Base-by-base conservation (phyloP, 2,113 vertebrate species). In the Lepidothrix coronata region DNA sequence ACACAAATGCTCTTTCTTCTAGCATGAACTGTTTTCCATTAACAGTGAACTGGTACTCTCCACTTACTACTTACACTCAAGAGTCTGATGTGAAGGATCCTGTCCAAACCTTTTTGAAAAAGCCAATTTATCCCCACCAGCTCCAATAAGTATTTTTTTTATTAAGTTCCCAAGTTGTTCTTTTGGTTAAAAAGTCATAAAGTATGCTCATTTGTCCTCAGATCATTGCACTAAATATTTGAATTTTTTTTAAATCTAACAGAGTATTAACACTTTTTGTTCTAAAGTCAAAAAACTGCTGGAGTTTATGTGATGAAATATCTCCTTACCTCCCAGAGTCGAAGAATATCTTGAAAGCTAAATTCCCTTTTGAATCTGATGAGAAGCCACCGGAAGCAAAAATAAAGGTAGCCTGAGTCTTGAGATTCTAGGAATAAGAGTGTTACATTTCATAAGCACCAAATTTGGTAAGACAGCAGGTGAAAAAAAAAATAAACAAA, bases 311-410 rank as follows among this genome's bases (percentile, higher is more conserved):
- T 39, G 52, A 89, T 37, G 39, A 55, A 82, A 10, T 68, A 94
- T 19, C 46, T 95, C 93, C 98, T 98, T 96, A 99, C 99, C 99
- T 99, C 99, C 99, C 99, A 99, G 61, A 99, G 98, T 57, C 99
- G 98, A 89, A 99, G 98, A 93, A 99, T 99, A 89, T 99, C 99
- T 97, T 98, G 98, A 98, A 99, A 99, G 96, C 98, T 98, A 88
- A 99, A 99, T 95, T 99, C 99, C 92, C 99, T 98, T 98, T 99
- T 99, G 93, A 99, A 99, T 96, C 98, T 98, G 97, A 99, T 99
- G 96, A 99, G 97, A 95, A 99, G 97, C 99, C 99, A 99, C 43
- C 99, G 99, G 97, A 99, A 99, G 96, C 99, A 99, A 98, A 99
- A 99, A 89, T 99, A 99, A 54, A 99, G 97, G 93, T 99, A 99